Evolutionary conservation across 2,888 invertebrate genomes (phyloP), one percentile per base, ranked within the genome.

Genomic region (Rhagium mordax): DNA sequence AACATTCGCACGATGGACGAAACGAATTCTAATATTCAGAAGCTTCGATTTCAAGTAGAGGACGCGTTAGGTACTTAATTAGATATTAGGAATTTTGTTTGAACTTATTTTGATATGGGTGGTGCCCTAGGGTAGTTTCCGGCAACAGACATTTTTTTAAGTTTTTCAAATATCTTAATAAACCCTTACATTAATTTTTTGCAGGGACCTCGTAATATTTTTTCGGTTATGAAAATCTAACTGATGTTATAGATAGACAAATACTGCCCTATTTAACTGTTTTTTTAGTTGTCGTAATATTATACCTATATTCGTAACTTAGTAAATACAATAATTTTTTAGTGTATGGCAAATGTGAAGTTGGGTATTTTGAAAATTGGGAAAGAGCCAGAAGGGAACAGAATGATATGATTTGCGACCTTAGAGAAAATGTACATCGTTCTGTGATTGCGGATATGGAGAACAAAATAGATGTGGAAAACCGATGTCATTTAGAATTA

Each of bases 381-480:
- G 85, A 86, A 73, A 77, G 71, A 16, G 71, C 84, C 6, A 76
- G 86, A 61, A 59, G 69, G 5, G 82, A 83, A 70, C 85, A 85
- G 76, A 84, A 84, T 24, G 18, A 67, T 0, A 70, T 82, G 51
- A 70, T 74, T n/a, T 81, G 84, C 29, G 66, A 78, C 15, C 68
- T 74, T 1, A 75, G 78, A 24, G 85, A 86, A 72, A 74, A 79
- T 20, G 27, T 33, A 2, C 74, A 74, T 55, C 55, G 33, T 2
- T 69, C 77, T 18, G 74, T 72, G 3, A 84, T 85, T 16, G 65
- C 69, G 0, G 74, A 80, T 4, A 74, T 72, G 53, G 64, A 65
- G 1, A 70, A 78, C 7, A 78, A 81, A 74, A 82, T 82, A 5
- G 73, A 79, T 0, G 21, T 74, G 8, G 85, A 86, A 70, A 81